Conservation (phyloP, 2,113 vertebrate genomes). For the Hydropotes inermis region DNA sequence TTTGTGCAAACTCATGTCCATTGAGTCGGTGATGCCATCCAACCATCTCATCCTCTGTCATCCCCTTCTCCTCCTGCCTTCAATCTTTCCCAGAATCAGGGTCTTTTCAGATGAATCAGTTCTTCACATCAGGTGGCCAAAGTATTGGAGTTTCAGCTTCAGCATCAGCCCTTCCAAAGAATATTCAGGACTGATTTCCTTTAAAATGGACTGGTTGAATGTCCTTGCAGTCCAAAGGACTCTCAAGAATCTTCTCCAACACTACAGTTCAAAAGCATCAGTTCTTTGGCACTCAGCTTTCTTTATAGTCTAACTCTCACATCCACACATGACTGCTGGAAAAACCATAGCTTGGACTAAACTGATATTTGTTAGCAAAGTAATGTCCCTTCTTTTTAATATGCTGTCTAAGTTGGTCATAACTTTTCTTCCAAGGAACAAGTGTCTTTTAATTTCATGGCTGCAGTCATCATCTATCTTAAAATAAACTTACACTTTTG, state of each 20-base stretch:
- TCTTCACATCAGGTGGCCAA: not conserved
- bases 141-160: not conserved
- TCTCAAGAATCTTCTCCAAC: not conserved
- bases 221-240: not conserved
- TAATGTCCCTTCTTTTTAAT: not conserved
- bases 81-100: not conserved
- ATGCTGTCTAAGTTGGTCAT: not conserved
- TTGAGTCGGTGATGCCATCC: not conserved
- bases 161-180: not conserved
- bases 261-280: not conserved
- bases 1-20: not conserved
- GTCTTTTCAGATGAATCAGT: not conserved
- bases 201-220: not conserved
- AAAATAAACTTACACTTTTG: not conserved
- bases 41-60: not conserved
- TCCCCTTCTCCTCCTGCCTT: not conserved
- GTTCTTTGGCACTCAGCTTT: not conserved
- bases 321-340: not conserved
- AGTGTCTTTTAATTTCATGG: not conserved
- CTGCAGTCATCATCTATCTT: not conserved
- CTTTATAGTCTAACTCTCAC: not conserved
- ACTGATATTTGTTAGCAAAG: not conserved
- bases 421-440: not conserved
- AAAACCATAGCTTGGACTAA: not conserved
- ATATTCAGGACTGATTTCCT: not conserved